These are phyloP conservation scores for Brienomyrus brachyistius DNA, from an alignment of 2,113 vertebrate genomes.

Conservation along the genomic window DNA sequence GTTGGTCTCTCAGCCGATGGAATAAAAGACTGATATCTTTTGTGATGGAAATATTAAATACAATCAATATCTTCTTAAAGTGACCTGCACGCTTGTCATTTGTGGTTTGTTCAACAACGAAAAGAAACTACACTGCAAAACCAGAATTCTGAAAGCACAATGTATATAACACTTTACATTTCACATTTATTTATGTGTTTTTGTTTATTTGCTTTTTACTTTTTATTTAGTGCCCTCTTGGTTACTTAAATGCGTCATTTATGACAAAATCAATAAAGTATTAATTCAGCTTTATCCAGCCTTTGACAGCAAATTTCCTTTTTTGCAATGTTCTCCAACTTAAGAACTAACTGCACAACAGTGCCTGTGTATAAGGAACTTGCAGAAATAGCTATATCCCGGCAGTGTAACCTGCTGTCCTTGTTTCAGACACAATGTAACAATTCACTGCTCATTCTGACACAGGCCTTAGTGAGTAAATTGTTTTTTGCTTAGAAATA, in stretches of 20 bases:
- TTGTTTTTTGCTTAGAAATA: not conserved
- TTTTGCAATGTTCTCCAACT: not conserved
- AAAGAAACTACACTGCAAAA: not conserved
- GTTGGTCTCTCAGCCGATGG: not conserved
- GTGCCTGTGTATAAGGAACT: not conserved
- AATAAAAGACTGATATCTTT: not conserved
- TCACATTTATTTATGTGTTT: not conserved
- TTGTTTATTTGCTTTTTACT: not conserved
- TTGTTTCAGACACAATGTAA: not conserved
- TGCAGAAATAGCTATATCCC: not conserved
- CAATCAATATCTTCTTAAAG: conserved; percentile 15
- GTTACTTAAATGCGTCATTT: not conserved
- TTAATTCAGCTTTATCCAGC: not conserved
- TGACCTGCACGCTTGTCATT: not conserved
- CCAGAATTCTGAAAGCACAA: not conserved
- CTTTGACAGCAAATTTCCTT: not conserved
- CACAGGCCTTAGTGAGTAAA: not conserved
- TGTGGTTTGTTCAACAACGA: not conserved
- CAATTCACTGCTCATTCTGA: not conserved
- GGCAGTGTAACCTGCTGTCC: not conserved
- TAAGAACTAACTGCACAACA: not conserved
- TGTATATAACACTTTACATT: not conserved
- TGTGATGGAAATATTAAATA: conserved; percentile 20
- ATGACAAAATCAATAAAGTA: not conserved
- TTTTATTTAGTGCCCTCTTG: not conserved